These are phyloP conservation scores for Drosophila cognata DNA, from an alignment of 2,888 invertebrate genomes.

Conservation along the genomic window DNA sequence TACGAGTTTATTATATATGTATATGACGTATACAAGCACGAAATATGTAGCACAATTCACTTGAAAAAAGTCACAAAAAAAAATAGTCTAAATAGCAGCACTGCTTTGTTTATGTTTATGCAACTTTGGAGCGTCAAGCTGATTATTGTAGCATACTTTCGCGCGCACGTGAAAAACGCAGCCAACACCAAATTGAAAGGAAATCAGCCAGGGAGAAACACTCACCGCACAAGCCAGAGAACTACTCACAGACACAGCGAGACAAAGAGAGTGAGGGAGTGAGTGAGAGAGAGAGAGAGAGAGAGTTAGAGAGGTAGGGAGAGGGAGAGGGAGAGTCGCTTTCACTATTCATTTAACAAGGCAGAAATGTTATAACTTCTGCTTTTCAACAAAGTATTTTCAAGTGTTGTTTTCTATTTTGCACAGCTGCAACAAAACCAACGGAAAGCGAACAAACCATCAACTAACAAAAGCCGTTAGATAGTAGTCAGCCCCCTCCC, in stretches of 20 bases:
- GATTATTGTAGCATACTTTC: slow-evolving; percentile 61
- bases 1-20: slow-evolving; percentile 4
- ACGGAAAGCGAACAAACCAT: slow-evolving; percentile 8
- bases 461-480: slow-evolving; percentile 27
- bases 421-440: slow-evolving; percentile 7
- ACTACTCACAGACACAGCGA: neutral
- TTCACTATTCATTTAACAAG: slow-evolving; percentile 40
- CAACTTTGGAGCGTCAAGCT: slow-evolving; percentile 47
- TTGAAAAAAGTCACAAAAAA: slow-evolving; percentile 41
- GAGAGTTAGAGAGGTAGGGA: too few relatives aligned
- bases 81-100: slow-evolving; percentile 28
- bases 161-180: slow-evolving; percentile 61
- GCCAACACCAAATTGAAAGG: slow-evolving; percentile 34
- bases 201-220: slow-evolving; percentile 7
- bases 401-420: slow-evolving; percentile 16
- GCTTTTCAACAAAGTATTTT: slow-evolving; percentile 19
- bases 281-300: neutral
- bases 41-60: slow-evolving; percentile 31
- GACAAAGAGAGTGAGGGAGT: neutral
- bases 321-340: slow-evolving; percentile 1
- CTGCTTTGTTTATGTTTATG: slow-evolving; percentile 67
- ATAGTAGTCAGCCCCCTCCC: neutral
- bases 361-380: slow-evolving; percentile 14
- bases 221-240: slow-evolving; percentile 16
- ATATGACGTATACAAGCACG: slow-evolving; percentile 4